These are phyloP conservation scores for Oreocharis arfaki DNA, from an alignment of 2,113 vertebrate species.

Conservation along the genomic window DNA sequence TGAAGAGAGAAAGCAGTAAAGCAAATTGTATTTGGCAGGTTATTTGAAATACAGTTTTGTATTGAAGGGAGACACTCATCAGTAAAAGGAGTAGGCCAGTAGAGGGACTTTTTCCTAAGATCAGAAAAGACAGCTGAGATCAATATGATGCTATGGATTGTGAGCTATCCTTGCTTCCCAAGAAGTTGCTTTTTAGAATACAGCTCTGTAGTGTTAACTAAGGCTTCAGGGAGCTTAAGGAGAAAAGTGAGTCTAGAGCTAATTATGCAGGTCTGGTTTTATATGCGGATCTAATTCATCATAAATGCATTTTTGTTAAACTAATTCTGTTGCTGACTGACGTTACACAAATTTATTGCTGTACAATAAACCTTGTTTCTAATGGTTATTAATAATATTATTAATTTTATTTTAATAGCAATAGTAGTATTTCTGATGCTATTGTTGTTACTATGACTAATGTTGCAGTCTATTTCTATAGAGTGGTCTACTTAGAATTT, in stretches of 20 bases:
- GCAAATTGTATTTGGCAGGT: neutral
- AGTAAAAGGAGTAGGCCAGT: neutral
- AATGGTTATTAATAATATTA: neutral
- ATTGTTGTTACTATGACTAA: neutral
- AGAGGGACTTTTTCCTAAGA: neutral
- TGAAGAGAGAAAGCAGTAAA: neutral
- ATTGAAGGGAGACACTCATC: neutral
- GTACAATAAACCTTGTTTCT: neutral
- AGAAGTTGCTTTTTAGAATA: neutral
- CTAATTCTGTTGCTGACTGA: neutral
- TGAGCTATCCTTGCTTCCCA: neutral
- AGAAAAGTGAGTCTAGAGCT: neutral
- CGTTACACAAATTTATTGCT: neutral
- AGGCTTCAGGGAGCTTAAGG: neutral
- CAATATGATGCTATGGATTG: neutral
- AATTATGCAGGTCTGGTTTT: neutral
- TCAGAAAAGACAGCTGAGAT: neutral
- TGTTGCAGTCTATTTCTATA: neutral
- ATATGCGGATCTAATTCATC: neutral
- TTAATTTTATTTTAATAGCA: neutral
- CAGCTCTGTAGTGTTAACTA: neutral
- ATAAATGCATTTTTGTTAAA: neutral
- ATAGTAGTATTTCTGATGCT: neutral
- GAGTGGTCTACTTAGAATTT: neutral
- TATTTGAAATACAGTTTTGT: neutral